These are phyloP conservation scores for Anolis apletophallus DNA, from an alignment of 2,797 vertebrate species.

Conservation along the genomic window DNA sequence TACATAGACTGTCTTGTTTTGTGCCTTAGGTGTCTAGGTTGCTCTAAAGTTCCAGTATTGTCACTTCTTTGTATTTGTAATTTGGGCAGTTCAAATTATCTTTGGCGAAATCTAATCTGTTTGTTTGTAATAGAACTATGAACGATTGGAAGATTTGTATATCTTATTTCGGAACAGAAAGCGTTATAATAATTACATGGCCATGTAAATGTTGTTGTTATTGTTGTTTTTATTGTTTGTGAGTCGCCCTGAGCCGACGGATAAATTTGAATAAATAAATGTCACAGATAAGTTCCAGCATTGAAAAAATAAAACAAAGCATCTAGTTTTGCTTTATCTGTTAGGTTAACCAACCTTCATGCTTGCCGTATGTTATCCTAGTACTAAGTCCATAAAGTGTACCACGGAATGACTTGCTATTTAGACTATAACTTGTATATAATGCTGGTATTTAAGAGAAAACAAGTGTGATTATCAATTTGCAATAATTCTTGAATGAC, in stretches of 20 bases:
- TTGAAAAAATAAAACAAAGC: conserved; percentile 20
- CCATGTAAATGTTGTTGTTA: too few relatives aligned
- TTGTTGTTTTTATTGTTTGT: too few relatives aligned
- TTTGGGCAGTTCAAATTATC: not conserved
- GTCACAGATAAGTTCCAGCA: conserved; percentile 24
- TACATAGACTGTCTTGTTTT: conserved; percentile 7
- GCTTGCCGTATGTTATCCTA: conserved; percentile 26
- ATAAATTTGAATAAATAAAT: too few relatives aligned
- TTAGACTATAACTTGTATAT: conserved; percentile 19
- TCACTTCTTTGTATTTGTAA: not conserved
- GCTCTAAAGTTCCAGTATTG: conserved; percentile 5
- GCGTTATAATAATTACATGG: conserved; percentile 20
- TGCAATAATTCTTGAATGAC: conserved; percentile 15
- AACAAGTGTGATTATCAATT: conserved; percentile 24
- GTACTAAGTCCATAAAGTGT: conserved; percentile 16
- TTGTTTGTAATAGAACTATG: not conserved
- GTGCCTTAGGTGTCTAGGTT: conserved; percentile 11
- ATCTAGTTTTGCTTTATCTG: conserved; percentile 20
- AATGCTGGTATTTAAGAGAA: conserved; percentile 17
- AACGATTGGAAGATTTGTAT: conserved; percentile 18
- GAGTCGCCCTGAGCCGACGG: too few relatives aligned
- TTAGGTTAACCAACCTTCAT: not conserved
- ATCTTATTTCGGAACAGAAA: conserved; percentile 17
- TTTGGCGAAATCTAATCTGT: conserved; percentile 4
- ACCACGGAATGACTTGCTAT: conserved; percentile 13